Base-by-base conservation (phyloP, 2,888 invertebrate genomes). In the Meganola albula region DNA sequence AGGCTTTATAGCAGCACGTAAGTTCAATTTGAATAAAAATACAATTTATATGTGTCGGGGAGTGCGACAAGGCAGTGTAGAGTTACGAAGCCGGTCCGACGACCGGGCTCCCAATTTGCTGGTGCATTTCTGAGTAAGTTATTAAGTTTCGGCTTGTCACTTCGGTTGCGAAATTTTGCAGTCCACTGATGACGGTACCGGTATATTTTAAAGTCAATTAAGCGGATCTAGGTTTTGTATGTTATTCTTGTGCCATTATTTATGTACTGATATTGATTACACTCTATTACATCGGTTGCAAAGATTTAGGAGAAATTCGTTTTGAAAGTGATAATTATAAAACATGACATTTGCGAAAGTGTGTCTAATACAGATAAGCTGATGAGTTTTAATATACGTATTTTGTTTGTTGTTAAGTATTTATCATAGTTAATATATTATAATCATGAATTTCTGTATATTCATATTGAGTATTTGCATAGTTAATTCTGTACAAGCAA, bases 121-220 rank as follows among this genome's bases (percentile, higher is more conserved):
- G 76, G 68, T 68, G 74, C 74, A 76, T 83, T 84, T 84, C 76
- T 76, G 79, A 84, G 83, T 84, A 83, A 84, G 84, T 83, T 84
- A 84, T 85, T 84, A 84, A 82, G 79, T 85, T 84, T 82, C 82
- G 78, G 68, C 80, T 75, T 84, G 83, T 84, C 83, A 82, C 82
- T 79, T 75, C 51, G 63, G 64, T 82, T 78, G 82, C 79, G 72
- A 84, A 84, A 82, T 80, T 80, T 79, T 69, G 76, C 79, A 73
- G 76, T 67, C 58, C 58, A 59, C 63, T 63, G 74, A 60, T 59
- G 63, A 46, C 30, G 51, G 41, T 47, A 28, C 37, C 45, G 44
- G 27, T 53, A 53, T 60, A 57, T 53, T 44, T 52, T 58, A 54
- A 50, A 39, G 28, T 12, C 44, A 53, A 43, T 53, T 42, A 45